phyloP scores from a whole-genome alignment of 2,113 vertebrate species.

The Porphyrio hochstetteri region DNA sequence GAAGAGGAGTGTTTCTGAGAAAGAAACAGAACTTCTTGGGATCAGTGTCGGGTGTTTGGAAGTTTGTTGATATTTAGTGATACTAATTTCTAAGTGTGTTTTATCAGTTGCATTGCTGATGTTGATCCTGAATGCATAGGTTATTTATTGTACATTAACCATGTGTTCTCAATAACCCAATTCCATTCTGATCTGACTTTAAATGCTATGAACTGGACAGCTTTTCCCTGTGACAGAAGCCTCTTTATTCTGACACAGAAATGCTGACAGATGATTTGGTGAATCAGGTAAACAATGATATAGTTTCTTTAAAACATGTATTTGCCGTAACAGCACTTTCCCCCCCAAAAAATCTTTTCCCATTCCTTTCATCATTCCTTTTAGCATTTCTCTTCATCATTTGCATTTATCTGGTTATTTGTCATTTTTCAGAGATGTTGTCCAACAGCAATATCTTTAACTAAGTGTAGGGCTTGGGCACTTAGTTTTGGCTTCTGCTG shows the following conservation, averaged over 20 bases:
- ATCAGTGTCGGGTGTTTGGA: not conserved
- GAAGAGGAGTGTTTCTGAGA: not conserved
- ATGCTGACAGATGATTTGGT: not conserved
- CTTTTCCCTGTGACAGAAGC: not conserved
- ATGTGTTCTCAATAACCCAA: not conserved
- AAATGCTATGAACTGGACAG: not conserved
- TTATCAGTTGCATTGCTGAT: not conserved
- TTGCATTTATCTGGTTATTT: not conserved
- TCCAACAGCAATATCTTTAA: not conserved
- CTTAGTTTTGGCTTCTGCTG: not conserved
- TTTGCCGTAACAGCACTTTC: not conserved
- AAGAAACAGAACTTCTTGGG: not conserved
- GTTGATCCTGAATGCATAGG: not conserved
- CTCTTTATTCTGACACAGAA: not conserved
- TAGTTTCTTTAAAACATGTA: not conserved
- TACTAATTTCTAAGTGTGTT: not conserved
- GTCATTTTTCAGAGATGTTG: not conserved
- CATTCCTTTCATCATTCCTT: not conserved
- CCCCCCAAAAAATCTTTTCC: not conserved
- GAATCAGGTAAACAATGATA: not conserved
- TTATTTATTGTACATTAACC: not conserved
- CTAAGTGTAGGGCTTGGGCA: not conserved
- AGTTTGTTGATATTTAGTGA: not conserved
- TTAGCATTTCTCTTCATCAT: not conserved
- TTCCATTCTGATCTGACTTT: not conserved